Evolutionary conservation across 2,113 vertebrate species (phyloP).

Genomic region (Cochlearius cochlearius): DNA sequence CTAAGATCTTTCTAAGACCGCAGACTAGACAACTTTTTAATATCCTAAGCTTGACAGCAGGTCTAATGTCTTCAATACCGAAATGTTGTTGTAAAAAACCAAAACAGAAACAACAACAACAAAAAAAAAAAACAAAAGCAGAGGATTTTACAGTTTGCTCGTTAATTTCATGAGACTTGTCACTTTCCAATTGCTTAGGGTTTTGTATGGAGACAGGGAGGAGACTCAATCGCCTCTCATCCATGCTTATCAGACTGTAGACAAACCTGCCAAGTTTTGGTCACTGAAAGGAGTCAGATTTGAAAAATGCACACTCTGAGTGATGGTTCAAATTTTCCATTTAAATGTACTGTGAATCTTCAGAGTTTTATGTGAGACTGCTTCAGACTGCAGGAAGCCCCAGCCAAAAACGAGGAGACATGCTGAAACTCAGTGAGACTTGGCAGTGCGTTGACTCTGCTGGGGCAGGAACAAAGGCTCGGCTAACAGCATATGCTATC

Average conservation of each 20-base stretch:
- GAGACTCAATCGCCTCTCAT: not conserved
- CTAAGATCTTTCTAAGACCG: not conserved
- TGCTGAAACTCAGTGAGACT: constrained; percentile 2
- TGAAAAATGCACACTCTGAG: constrained; percentile 4
- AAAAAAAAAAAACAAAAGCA: not conserved
- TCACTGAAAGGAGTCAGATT: not conserved
- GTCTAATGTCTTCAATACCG: not conserved
- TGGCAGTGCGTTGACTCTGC: not conserved
- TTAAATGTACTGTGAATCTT: constrained; percentile 28
- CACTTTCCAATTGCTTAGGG: not conserved
- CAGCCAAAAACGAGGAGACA: constrained; percentile 22
- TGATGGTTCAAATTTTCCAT: constrained; percentile 19
- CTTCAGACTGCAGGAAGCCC: not conserved
- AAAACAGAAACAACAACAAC: not conserved
- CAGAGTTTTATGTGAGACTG: not conserved
- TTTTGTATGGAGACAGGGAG: not conserved
- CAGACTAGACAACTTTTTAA: not conserved
- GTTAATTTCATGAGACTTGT: not conserved
- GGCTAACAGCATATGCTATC: constrained; percentile 26
- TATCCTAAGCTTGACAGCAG: not conserved
- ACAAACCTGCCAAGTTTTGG: constrained; percentile 13
- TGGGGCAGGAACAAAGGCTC: constrained; percentile 47
- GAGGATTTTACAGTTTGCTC: not conserved
- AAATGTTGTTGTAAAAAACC: not conserved
- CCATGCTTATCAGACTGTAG: not conserved